Evolutionary conservation across 2,888 invertebrate genomes (phyloP).

Genomic region (Oeneis ivallda): DNA sequence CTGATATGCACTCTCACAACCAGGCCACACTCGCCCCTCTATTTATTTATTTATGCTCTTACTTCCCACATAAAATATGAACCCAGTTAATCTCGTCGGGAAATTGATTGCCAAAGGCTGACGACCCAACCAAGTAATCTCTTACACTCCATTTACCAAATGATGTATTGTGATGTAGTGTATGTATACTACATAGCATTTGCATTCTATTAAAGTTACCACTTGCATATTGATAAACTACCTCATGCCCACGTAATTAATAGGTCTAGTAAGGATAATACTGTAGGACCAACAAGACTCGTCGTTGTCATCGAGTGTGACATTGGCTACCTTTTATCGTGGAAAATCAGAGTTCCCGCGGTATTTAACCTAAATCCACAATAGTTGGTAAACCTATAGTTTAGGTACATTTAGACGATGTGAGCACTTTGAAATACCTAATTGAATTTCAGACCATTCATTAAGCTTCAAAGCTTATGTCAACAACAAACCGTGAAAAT

Average conservation of each 20-base stretch:
- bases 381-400: neutral
- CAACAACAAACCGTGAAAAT: slow-evolving; percentile 50
- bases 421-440: neutral
- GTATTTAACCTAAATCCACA: no score
- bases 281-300: no score
- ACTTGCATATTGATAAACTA: slow-evolving; percentile 6
- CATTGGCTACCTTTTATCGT: no score
- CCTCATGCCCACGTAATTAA: no score
- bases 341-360: no score
- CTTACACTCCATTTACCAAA: slow-evolving; percentile 32
- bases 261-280: no score
- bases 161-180: slow-evolving; percentile 31
- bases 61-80: slow-evolving; percentile 31
- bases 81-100: slow-evolving; percentile 30
- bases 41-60: neutral
- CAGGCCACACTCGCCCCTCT: neutral
- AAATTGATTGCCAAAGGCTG: slow-evolving; percentile 37
- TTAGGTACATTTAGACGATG: neutral
- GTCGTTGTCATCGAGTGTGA: no score
- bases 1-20: no score
- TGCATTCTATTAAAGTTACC: slow-evolving; percentile 20
- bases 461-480: neutral
- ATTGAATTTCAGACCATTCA: neutral
- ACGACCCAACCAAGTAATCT: slow-evolving; percentile 32
- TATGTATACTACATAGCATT: slow-evolving; percentile 20